Evolutionary conservation across 2,113 vertebrate species (phyloP).

Genomic region (Lepus americanus): DNA sequence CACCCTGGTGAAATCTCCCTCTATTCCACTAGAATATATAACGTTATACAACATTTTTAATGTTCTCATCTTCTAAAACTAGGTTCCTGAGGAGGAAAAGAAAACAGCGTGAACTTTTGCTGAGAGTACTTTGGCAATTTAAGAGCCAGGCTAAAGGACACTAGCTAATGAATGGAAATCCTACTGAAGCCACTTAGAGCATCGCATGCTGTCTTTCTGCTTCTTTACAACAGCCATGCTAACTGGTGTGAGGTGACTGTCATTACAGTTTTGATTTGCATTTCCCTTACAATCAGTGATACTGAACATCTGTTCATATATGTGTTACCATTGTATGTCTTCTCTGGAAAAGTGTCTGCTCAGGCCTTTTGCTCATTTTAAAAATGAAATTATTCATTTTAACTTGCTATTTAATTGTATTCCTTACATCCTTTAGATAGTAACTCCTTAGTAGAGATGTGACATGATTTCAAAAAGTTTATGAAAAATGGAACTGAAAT

Average conservation of each 20-base stretch:
- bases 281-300: neutral
- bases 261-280: neutral
- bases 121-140: neutral
- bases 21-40: neutral
- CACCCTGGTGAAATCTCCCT: neutral
- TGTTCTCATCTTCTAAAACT: conserved; percentile 17
- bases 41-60: neutral
- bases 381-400: neutral
- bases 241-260: neutral
- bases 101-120: neutral
- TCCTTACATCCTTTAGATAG: neutral
- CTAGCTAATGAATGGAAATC: neutral
- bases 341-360: neutral
- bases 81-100: neutral
- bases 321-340: neutral
- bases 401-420: neutral
- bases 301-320: neutral
- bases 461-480: too few relatives aligned
- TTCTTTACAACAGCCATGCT: neutral
- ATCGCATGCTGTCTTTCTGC: neutral
- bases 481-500: too few relatives aligned
- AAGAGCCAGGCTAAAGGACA: neutral
- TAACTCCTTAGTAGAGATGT: neutral
- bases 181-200: neutral
- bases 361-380: neutral